Percentiles rank a stretch among this genome's conserved stretches.
These are phyloP conservation scores for Temnothorax rugatulus DNA, from an alignment of 2,888 invertebrate genomes.

Conservation along the genomic window DNA sequence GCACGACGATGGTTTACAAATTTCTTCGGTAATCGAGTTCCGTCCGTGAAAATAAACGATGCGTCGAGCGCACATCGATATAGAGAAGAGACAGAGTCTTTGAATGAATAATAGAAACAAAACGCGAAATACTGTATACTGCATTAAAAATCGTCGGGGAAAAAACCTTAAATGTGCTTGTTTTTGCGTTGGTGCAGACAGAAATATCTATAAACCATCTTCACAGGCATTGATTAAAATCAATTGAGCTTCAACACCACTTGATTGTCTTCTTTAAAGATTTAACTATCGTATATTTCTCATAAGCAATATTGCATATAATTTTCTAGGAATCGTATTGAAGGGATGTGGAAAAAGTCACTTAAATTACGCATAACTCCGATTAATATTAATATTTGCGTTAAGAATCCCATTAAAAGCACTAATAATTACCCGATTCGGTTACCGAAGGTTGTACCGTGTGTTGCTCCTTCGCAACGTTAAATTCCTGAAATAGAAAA, in stretches of 20 bases:
- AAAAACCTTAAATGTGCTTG: neutral
- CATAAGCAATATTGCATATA: neutral
- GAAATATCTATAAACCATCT: neutral
- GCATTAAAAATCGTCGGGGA: neutral
- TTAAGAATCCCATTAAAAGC: neutral
- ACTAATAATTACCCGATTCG: conserved; percentile 75
- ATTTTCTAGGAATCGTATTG: neutral
- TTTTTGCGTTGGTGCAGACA: neutral
- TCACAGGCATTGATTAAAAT: neutral
- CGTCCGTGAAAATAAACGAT: neutral
- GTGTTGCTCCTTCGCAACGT: conserved; percentile 89
- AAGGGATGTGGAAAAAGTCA: neutral
- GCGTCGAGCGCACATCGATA: neutral
- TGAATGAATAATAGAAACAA: neutral
- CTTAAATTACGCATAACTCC: neutral
- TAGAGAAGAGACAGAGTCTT: neutral
- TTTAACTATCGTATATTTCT: neutral
- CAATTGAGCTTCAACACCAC: neutral
- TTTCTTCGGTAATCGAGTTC: conserved; percentile 33
- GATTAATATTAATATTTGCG: conserved; percentile 18
- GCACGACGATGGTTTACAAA: conserved; percentile 26
- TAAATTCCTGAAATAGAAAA: conserved; percentile 88
- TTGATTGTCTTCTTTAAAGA: neutral
- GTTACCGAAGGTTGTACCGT: conserved; percentile 88
- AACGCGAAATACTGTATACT: neutral